Evolutionary conservation across 2,113 vertebrate species (phyloP), one percentile per base, ranked within the genome.

Genomic region (Anser brachyrhynchus): DNA sequence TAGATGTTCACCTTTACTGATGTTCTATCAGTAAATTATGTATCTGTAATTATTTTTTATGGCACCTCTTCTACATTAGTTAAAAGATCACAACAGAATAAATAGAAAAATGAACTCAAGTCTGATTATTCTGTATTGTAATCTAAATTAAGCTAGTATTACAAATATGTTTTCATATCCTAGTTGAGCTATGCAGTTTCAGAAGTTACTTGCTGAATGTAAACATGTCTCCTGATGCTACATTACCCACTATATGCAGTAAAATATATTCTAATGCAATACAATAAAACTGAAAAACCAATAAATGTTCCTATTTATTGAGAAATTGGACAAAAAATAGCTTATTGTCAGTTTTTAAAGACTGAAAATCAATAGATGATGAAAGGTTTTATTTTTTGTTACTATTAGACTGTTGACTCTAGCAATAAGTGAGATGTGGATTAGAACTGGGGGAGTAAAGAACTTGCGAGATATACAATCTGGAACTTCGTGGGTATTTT

Each of bases 331-430:
- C 97, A 95, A 97, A 97, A 98, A 96, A 97, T 76, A 97, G 96
- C 96, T 95, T 97, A 90, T 97, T 97, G 96, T 96, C 96, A 97
- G 95, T 97, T 98, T 97, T 98, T 92, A 96, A 97, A 97, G 97
- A 97, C 96, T 95, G 93, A 93, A 97, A 97, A 98, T 98, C 98
- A 92, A 96, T 97, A 96, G 80, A 95, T 97, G 96, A 98, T 96
- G 90, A 92, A 97, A 97, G 95, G 92, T 90, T 97, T 96, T 97
- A 90, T 90, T 96, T 97, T 97, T 97, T 95, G 96, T 97, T 97
- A 97, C 94, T 92, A 96, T 96, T 96, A 96, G 92, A 97, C 89
- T 98, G 97, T 97, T 97, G 97, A 97, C 97, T 97, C 92, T 94
- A 97, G 98, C 97, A 97, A 96, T 97, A 97, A 97, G 94, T 86